Evolutionary conservation across 2,888 invertebrate genomes (phyloP), one percentile per base, ranked within the genome.

Genomic region (Galerucella calmariensis): DNA sequence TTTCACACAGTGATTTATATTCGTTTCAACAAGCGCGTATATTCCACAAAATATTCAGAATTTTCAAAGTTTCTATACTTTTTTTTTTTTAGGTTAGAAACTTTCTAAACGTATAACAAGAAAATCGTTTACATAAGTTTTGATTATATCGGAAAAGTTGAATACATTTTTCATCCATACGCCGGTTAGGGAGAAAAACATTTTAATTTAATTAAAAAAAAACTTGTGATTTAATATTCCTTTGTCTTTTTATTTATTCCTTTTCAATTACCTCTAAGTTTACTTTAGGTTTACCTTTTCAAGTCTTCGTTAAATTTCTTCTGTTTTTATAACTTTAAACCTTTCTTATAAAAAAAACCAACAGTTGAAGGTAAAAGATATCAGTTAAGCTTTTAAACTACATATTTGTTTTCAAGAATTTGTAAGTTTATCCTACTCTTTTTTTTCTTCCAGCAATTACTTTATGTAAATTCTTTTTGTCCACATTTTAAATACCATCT

Each of bases 41-140:
- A 62, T 62, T 62, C 62, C 16, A 41, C 62, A 41, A 41, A 62
- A 62, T 62, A 62, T 62, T 62, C 62, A 62, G 62, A 62, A 35
- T 62, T 61, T 62, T 41, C 41, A 27, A 62, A 62, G 35, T 62
- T 62, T 62, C 62, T n/a, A n/a, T 62, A 41, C 41, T 62, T 62
- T 5, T 41, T 62, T 62, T 62, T 61, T 62, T 62, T 62, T 41
- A 12, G 9, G 41, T 9, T 4, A 62, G 41, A 62, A 62, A 62
- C 62, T 62, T 62, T 62, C n/a, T 35, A 41, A 62, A 62, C 35
- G 41, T 62, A 41, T 62, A 62, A 62, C 62, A 62, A 41, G 62
- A 35, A 16, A 62, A 62, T 62, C 62, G 62, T 62, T 62, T 62
- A 62, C 62, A 62, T 62, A 62, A 62, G 62, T 62, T 62, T 62